Conservation (phyloP, 1,140 invertebrate species). For the Diachasmimorpha longicaudata region DNA sequence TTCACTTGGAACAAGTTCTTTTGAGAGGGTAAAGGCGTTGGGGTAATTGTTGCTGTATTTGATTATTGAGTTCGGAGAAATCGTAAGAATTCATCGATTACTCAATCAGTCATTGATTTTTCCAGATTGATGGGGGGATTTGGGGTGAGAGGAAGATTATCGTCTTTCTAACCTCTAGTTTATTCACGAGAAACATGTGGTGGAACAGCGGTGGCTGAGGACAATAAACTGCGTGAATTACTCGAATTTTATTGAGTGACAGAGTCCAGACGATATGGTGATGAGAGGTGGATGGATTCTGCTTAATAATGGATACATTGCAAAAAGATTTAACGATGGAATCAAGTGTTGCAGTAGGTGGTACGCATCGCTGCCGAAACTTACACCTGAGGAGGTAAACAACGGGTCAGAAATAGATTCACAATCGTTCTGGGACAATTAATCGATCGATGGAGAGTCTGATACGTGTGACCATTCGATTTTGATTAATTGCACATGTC, state of each 20-base stretch:
- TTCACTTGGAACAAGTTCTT: too few species aligned
- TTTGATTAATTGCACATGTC: background rate
- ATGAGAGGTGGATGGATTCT: background rate
- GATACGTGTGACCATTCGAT: background rate
- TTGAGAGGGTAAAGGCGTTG: too few species aligned
- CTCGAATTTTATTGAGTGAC: background rate
- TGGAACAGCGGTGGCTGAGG: background rate
- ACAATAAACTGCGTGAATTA: background rate
- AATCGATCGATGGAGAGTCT: background rate
- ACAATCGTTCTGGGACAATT: background rate
- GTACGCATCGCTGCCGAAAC: conserved; percentile 1
- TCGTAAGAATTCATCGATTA: too few species aligned
- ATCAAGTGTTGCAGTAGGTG: background rate
- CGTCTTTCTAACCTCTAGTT: background rate
- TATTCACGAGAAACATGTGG: background rate
- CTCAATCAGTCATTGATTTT: too few species aligned
- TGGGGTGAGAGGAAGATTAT: background rate
- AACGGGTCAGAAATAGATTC: background rate
- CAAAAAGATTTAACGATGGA: background rate
- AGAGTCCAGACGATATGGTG: conserved; percentile 9
- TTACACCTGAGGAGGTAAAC: conserved; percentile 22
- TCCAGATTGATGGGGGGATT: too few species aligned
- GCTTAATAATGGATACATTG: background rate
- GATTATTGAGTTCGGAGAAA: background rate
- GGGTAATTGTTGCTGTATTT: background rate